Percentiles rank a stretch among this genome's conserved stretches.
These are phyloP conservation scores for Andrena trimmerana DNA, from an alignment of 2,888 invertebrate genomes.

Conservation along the genomic window DNA sequence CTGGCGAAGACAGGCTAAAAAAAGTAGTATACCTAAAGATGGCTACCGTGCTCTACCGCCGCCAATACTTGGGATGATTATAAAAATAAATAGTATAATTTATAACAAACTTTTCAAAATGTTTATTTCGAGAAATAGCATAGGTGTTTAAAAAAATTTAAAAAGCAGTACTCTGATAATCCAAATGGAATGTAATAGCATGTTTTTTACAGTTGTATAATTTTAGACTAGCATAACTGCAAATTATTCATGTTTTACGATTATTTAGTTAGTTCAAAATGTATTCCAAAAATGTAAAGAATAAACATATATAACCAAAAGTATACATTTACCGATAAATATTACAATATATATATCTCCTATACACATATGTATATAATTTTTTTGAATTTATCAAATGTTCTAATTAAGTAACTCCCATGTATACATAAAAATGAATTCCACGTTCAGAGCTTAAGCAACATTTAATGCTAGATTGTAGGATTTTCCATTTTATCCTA, in stretches of 20 bases:
- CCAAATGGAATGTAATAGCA: too few species aligned
- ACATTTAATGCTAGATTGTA: not conserved
- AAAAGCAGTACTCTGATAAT: too few species aligned
- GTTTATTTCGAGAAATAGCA: too few species aligned
- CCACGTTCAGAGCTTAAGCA: not conserved
- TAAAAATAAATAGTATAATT: too few species aligned
- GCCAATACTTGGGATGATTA: too few species aligned
- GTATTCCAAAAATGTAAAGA: slow-evolving; percentile 4
- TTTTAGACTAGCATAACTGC: slow-evolving; percentile 9
- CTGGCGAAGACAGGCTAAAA: too few species aligned
- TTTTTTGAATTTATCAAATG: not conserved
- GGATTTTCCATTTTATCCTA: not conserved
- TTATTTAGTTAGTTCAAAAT: not conserved
- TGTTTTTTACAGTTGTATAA: not conserved
- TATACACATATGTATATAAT: not conserved
- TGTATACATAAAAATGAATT: not conserved
- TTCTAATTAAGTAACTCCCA: not conserved
- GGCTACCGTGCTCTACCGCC: too few species aligned
- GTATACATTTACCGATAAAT: not conserved
- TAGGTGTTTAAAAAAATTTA: too few species aligned
- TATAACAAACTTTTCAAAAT: too few species aligned
- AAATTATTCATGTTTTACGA: not conserved
- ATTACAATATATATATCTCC: not conserved
- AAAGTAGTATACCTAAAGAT: too few species aligned
- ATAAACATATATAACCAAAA: not conserved